Evolutionary conservation across 2,888 invertebrate genomes (phyloP), one percentile per base, ranked within the genome.

Genomic region (Drosophila cognata): DNA sequence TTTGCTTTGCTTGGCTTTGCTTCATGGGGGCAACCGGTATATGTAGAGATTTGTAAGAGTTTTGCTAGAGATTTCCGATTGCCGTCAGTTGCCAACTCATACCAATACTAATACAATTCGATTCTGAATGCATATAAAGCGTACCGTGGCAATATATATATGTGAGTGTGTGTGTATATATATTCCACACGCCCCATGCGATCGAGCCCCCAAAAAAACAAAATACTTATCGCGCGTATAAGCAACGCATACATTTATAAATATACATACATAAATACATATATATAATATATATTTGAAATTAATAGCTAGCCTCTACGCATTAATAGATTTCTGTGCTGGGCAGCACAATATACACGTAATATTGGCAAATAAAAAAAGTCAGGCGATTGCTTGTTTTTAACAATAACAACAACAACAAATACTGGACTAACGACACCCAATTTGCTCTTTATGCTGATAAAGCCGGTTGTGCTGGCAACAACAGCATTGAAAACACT

Each of bases 131-230:
- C 43, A 52, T 50, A 64, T 59, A 65, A 71, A 16, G 16, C 28
- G 46, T 7, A 46, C 80, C 82, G 81, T 82, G 82, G 82, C 81
- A 70, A 53, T 56, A 7, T 38, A 38, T 18, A 31, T 31, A 16
- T 16, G 21, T 3, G 5, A 16, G 13, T 46, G 13, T 7, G 13
- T 46, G 13, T 46, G 7, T 0, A 7, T 29, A 31, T 41, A 31
- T 10, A 38, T n/a, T 36, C 25, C 41, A 67, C 52, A 69, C 66
- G 50, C 62, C 65, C 53, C 67, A 61, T 50, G n/a, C 73, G 85
- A 85, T 79, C 84, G 84, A 85, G 84, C 84, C 84, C 88, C 84
- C 85, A 79, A 85, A 85, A 81, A 72, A 62, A 33, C 43, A 43
- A 63, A 61, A 28, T 60, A 71, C 73, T 84, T 82, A 87, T 87